Evolutionary conservation across 2,888 invertebrate species (phyloP).

Genomic region (Thereva nobilitata): DNA sequence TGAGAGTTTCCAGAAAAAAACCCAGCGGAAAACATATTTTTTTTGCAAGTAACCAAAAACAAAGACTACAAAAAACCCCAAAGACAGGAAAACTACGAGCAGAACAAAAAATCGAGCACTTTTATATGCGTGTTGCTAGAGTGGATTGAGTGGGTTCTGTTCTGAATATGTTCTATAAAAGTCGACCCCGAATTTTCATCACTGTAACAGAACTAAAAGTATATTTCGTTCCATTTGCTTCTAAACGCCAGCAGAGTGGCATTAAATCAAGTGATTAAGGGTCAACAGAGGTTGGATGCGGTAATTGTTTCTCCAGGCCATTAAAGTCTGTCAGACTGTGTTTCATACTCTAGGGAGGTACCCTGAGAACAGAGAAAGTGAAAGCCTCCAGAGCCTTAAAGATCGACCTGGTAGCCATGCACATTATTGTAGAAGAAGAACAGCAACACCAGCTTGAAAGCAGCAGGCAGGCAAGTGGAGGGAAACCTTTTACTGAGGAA

Average conservation of each 20-base stretch:
- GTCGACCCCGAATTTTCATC: conserved; percentile 5
- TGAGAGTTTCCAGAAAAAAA: too few relatives aligned
- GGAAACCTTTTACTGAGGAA: conserved; percentile 28
- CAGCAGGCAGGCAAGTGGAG: conserved; percentile 11
- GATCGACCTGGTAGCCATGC: too few relatives aligned
- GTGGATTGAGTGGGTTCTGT: too few relatives aligned
- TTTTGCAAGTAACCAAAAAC: too few relatives aligned
- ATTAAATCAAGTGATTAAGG: conserved; percentile 34
- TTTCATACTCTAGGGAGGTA: conserved; percentile 24
- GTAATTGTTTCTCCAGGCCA: conserved; percentile 33
- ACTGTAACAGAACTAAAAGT: conserved; percentile 11
- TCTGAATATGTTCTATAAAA: too few relatives aligned
- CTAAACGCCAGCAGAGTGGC: conserved; percentile 5
- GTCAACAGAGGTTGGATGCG: conserved; percentile 33
- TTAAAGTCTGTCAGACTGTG: conserved; percentile 32
- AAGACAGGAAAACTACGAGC: too few relatives aligned
- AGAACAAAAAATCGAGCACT: too few relatives aligned
- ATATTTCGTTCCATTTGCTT: not conserved
- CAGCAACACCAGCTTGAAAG: not conserved
- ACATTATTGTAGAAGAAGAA: not conserved
- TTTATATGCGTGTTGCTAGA: too few relatives aligned
- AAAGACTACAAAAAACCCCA: too few relatives aligned
- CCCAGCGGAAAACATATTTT: too few relatives aligned
- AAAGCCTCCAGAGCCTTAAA: too few relatives aligned
- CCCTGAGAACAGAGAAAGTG: conserved; percentile 24